Evolutionary conservation across 2,888 invertebrate species (phyloP), one percentile per base, ranked within the genome.

Genomic region (Trissolcus japonicus): DNA sequence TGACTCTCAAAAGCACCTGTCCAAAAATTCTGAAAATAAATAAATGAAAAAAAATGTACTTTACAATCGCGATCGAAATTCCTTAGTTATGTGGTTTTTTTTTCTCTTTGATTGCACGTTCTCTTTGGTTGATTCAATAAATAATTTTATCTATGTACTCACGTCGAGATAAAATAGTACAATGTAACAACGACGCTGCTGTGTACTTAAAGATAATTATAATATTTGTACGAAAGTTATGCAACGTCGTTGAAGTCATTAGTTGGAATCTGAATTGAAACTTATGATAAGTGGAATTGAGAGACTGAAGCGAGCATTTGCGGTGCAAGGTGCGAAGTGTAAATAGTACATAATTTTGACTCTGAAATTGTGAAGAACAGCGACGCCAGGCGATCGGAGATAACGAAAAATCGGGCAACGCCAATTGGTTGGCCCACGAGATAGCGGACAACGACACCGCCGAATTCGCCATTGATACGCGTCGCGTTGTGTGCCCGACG

Each of bases 401-500:
- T 75, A 59, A 69, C 60, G 57, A 69, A 60, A 46, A 65, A 69
- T 75, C 65, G 54, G 69, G 46, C 46, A 40, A 56, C 48, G 65
- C 48, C 63, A 54, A 75, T 75, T 65, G 69, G 75, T n/a, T 57
- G 60, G 4, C 59, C 6, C 16, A 35, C 57, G 48, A 63, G 68
- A 75, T 69, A 69, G 68, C 63, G 69, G 75, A 29, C 67, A 74
- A 68, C 75, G 69, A 75, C 75, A 69, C 65, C 57, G 63, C 46
- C 40, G 74, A 60, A 68, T 75, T 59, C 68, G 74, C 68, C 74
- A 75, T 75, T 75, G 74, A 68, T 75, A 75, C 74, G 68, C 74
- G 74, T 57, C 46, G 21, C 56, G 61, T 21, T 66, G 53, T 62
- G 62, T 62, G 60, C 65, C 56, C 67, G 46, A 61, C 35, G 51